phyloP scores from a whole-genome alignment of 2,888 invertebrate species.

The Hyalella azteca region DNA sequence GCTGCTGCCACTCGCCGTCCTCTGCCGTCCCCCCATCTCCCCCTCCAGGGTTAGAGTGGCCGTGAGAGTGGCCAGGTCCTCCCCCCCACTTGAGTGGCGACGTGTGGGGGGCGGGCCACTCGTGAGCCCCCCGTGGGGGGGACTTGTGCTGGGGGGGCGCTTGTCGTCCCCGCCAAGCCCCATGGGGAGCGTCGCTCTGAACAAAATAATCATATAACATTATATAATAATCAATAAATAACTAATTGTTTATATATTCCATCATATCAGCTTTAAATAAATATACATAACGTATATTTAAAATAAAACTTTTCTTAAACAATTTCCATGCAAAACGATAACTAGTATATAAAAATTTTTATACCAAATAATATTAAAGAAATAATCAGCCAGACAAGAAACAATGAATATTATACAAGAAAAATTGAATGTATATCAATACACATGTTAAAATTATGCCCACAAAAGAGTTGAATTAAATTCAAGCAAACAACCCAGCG shows the following conservation, averaged over 20 bases:
- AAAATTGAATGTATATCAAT: not conserved
- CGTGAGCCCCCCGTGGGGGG: not conserved
- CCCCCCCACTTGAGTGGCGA: conserved; percentile 21
- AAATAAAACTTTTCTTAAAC: too few species aligned
- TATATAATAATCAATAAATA: too few species aligned
- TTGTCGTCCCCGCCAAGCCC: conserved; percentile 22
- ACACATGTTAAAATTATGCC: not conserved
- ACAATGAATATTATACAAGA: not conserved
- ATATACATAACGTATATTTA: too few species aligned
- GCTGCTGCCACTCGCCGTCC: conserved; percentile 26
- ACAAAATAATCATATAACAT: too few species aligned
- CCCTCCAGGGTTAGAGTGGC: conserved; percentile 32
- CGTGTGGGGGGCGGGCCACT: conserved; percentile 17
- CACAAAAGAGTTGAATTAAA: not conserved
- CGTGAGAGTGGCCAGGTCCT: not conserved
- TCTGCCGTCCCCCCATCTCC: not conserved
- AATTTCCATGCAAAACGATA: too few species aligned
- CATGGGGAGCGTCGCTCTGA: conserved; percentile 29
- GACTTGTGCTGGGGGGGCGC: not conserved
- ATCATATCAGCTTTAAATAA: too few species aligned
- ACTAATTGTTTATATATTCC: too few species aligned
- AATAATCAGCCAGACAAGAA: too few species aligned
- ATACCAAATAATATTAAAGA: too few species aligned
- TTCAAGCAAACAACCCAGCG: too few species aligned
- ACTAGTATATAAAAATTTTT: too few species aligned